phyloP scores from a whole-genome alignment of 2,113 vertebrate species.

The Rhinichthys klamathensis region DNA sequence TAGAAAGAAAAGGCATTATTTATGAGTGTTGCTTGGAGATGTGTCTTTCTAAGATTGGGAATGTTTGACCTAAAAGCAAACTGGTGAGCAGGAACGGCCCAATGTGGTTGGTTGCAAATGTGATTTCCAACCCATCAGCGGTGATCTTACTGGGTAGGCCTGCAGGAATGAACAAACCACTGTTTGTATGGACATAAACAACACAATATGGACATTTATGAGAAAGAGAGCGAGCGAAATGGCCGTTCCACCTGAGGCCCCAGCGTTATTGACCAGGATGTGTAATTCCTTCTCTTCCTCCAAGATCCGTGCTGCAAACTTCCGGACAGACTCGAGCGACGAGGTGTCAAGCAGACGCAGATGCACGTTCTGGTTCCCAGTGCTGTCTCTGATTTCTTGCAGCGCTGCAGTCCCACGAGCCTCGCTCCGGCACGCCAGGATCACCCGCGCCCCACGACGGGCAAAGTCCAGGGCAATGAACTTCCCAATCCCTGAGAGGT shows the following conservation, averaged over 20 bases:
- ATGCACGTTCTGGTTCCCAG: slow-evolving; percentile 74
- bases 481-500: slow-evolving; percentile 81
- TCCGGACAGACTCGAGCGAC: slow-evolving; percentile 79
- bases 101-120: slow-evolving; percentile 84
- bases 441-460: slow-evolving; percentile 78
- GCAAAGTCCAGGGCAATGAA: slow-evolving; percentile 83
- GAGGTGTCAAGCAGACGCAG: slow-evolving; percentile 80
- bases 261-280: slow-evolving; percentile 88
- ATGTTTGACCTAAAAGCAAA: slow-evolving; percentile 81
- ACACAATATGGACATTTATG: neutral
- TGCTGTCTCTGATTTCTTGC: slow-evolving; percentile 74
- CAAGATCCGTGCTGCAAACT: slow-evolving; percentile 74
- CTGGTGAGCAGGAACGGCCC: slow-evolving; percentile 89
- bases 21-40: neutral
- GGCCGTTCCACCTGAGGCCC: slow-evolving; percentile 67
- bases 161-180: slow-evolving; percentile 54
- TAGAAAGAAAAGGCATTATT: neutral
- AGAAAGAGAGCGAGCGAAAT: neutral
- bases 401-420: slow-evolving; percentile 68
- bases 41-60: neutral
- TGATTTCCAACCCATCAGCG: slow-evolving; percentile 77
- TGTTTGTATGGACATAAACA: neutral
- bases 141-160: slow-evolving; percentile 78
- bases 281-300: slow-evolving; percentile 78
- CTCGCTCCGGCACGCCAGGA: slow-evolving; percentile 81